phyloP scores from a whole-genome alignment of 2,113 vertebrate genomes.

The Eulacestoma nigropectus region DNA sequence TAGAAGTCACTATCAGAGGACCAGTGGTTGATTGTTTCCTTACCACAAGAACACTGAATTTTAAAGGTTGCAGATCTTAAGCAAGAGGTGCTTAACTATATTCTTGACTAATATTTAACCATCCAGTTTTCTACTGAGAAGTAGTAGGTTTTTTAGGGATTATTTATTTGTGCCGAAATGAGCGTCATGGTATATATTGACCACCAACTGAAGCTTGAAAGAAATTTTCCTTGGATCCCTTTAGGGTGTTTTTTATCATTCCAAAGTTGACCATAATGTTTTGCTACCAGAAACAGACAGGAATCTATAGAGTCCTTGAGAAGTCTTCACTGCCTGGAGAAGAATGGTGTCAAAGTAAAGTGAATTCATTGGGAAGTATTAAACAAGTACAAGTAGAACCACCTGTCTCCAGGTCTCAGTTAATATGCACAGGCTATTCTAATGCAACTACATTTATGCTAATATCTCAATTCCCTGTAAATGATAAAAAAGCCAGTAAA shows the following conservation, averaged over 20 bases:
- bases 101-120: neutral
- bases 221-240: neutral
- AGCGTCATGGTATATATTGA: neutral
- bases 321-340: neutral
- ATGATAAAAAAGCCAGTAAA: neutral
- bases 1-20: neutral
- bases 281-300: neutral
- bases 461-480: neutral
- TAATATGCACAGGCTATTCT: neutral
- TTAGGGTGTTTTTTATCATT: neutral
- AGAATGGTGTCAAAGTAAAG: neutral
- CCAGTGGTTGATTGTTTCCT: neutral
- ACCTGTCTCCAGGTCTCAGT: neutral
- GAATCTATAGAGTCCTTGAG: neutral
- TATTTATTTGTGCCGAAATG: neutral
- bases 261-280: neutral
- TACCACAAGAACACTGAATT: neutral
- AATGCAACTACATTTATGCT: neutral
- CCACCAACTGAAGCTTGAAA: neutral
- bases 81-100: neutral
- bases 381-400: neutral
- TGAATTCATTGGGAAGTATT: neutral
- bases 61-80: neutral
- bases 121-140: neutral
- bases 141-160: neutral